Percentiles rank a stretch among this genome's conserved stretches.
Evolutionary conservation across 2,113 vertebrate species (phyloP).

Genomic region (Malurus elegans): DNA sequence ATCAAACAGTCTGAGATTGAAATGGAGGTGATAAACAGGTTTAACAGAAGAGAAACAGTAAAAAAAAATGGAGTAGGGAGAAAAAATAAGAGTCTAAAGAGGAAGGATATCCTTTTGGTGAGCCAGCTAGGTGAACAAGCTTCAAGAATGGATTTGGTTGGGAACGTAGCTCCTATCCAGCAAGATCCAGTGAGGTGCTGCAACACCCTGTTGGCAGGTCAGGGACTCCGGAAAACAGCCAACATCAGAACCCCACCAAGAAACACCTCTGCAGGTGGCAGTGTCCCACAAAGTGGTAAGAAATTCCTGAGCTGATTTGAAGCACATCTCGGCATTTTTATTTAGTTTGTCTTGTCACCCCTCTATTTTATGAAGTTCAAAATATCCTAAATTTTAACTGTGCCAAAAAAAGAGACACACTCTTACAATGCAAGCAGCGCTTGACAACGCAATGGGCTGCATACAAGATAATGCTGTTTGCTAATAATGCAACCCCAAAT

Average conservation of each 20-base stretch:
- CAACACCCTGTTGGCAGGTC: not conserved
- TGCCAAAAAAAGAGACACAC: not conserved
- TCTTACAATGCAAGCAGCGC: not conserved
- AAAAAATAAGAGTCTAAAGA: not conserved
- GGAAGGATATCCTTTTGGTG: not conserved
- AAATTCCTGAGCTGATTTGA: conserved; percentile 36
- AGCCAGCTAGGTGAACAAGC: not conserved
- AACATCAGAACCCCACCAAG: conserved; percentile 50
- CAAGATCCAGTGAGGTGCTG: not conserved
- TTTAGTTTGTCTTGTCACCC: not conserved
- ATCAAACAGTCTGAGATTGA: not conserved
- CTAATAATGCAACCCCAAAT: not conserved
- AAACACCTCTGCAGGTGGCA: conserved; percentile 27
- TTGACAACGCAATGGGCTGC: not conserved
- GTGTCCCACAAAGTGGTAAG: not conserved
- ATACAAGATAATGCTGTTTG: not conserved
- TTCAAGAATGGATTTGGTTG: not conserved
- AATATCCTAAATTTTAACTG: not conserved
- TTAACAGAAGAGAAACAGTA: not conserved
- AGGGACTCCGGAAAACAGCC: conserved; percentile 20
- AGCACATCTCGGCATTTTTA: conserved; percentile 4
- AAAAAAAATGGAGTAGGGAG: not conserved
- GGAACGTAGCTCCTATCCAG: conserved; percentile 4
- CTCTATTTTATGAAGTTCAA: not conserved
- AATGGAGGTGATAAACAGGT: not conserved